Evolutionary conservation across 53 echinoderm and acorn worm genomes (phyloP), one percentile per base, ranked within the genome.

Genomic region (Hippasteria phrygiana): DNA sequence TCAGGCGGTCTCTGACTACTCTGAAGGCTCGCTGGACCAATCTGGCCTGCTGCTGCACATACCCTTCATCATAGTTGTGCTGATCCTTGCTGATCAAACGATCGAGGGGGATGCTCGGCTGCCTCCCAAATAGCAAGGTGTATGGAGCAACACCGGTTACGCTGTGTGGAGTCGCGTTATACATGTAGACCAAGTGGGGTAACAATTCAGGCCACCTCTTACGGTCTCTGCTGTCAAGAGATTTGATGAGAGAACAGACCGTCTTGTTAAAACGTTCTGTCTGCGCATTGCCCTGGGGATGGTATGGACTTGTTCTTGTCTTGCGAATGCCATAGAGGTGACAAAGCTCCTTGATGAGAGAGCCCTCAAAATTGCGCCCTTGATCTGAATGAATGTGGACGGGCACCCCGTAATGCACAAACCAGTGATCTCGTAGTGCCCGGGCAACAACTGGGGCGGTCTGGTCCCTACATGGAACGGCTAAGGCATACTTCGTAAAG

Each of bases 391-490:
- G 96, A 6, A 93, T 37, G 34, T 88, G 56, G 11, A 46, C 18
- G 5, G 93, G 96, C 12, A 96, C 90, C 0, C 96, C 96, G 73
- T 90, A 93, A 4, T 83, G 89, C 1, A 90, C 88, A 84, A 96
- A 96, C 92, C 93, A 96, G 7, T 96, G 75, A 3, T 90, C 80
- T 17, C 92, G 84, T 7, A 91, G 55, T 0, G 70, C 63, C 34
- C 73, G 87, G 1, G 96, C 96, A 0, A 95, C 93, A n/a, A 93
- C 93, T 14, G 69, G 34, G 0, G 96, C 96, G 42, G 55, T 87
- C 77, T 93, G 96, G 51, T 93, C 90, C 33, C 74, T 74, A 33
- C 93, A 90, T 2, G 92, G 92, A 4, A 90, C 73, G 0, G 93
- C 93, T 34, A 92, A 86, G 0, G 96, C 92, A 54, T 77, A 93